phyloP scores from a whole-genome alignment of 2,888 invertebrate species.

The Nemurella pictetii region DNA sequence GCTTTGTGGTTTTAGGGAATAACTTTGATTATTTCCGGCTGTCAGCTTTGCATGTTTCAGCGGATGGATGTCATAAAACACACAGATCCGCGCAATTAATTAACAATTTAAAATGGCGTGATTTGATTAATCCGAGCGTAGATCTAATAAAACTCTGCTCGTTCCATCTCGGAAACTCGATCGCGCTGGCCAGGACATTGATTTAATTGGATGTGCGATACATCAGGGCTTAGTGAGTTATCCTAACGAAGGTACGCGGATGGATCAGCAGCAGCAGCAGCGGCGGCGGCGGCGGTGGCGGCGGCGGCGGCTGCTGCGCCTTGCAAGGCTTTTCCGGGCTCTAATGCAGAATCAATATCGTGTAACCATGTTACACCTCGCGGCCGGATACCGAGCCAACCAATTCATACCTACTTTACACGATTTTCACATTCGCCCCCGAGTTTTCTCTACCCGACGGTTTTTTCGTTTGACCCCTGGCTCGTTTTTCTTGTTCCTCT shows the following conservation, averaged over 20 bases:
- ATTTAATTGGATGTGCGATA: conserved; percentile 13
- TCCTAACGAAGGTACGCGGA: conserved; percentile 16
- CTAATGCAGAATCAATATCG: conserved; percentile 29
- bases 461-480: not conserved
- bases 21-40: not conserved
- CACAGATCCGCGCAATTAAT: not conserved
- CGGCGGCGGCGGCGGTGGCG: not conserved
- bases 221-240: conserved; percentile 11
- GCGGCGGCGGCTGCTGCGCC: not conserved
- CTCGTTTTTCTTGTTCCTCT: conserved; percentile 1
- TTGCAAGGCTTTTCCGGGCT: not conserved
- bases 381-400: conserved; percentile 22
- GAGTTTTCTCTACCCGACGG: not conserved
- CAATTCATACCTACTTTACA: conserved; percentile 24
- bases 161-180: not conserved
- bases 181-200: not conserved
- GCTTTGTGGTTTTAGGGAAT: not conserved
- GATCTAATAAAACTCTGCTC: not conserved
- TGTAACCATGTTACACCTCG: not conserved
- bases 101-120: not conserved
- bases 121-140: not conserved
- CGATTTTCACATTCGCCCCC: conserved; percentile 24
- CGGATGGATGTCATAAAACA: not conserved
- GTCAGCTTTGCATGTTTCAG: not conserved
- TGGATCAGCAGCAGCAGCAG: not conserved